A percentile compares a stretch with the other conserved stretches of the same genome.
These are phyloP conservation scores for Butorides virescens DNA, from an alignment of 2,113 vertebrate genomes.

Conservation along the genomic window DNA sequence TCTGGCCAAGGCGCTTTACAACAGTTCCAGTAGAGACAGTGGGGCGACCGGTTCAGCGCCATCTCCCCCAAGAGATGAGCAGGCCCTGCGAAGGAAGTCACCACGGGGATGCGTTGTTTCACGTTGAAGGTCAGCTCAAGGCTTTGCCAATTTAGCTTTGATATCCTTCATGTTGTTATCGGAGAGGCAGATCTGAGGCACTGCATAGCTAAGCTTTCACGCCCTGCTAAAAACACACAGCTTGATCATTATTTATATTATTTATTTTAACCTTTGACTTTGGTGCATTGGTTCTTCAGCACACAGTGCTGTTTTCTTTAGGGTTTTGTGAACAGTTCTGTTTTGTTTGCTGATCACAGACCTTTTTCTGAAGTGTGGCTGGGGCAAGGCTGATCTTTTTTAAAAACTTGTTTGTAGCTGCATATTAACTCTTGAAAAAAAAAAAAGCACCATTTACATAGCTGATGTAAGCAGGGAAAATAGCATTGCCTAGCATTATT, in stretches of 20 bases:
- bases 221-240: neutral
- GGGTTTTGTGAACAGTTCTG: neutral
- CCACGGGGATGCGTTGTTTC: neutral
- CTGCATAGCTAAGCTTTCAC: neutral
- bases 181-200: neutral
- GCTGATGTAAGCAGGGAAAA: neutral
- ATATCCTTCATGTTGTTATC: neutral
- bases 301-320: neutral
- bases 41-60: fast-evolving
- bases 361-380: neutral
- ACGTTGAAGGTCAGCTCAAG: neutral
- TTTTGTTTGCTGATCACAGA: neutral
- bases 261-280: neutral
- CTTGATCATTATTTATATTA: neutral
- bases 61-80: neutral
- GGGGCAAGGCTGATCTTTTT: neutral
- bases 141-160: neutral
- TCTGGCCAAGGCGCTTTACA: neutral
- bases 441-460: neutral
- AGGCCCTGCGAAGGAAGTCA: neutral
- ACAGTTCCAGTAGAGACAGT: neutral
- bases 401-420: neutral
- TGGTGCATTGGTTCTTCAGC: neutral
- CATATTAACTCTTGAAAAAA: neutral
- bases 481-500: neutral